phyloP scores from a whole-genome alignment of 1,140 invertebrate genomes.

The Stenopsyche tienmushanensis region DNA sequence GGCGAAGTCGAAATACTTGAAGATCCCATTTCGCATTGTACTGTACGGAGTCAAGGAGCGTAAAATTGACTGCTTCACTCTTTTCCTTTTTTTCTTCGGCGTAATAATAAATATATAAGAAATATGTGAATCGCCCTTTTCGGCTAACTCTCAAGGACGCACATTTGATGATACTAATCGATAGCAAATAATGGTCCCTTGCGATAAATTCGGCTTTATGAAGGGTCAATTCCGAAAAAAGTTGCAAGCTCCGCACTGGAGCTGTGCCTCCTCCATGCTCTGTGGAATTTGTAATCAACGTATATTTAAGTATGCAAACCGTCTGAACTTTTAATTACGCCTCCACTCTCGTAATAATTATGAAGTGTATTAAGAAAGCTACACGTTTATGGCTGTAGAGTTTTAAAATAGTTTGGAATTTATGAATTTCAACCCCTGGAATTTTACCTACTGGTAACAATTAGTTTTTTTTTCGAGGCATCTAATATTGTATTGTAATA shows the following conservation, averaged over 20 bases:
- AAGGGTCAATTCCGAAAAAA: background rate
- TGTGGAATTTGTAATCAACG: slow-evolving; percentile 14
- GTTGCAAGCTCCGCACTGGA: too few species aligned
- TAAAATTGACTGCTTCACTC: slow-evolving; percentile 34
- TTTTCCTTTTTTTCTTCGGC: slow-evolving; percentile 19
- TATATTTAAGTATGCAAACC: slow-evolving; percentile 15
- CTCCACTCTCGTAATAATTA: slow-evolving; percentile 21
- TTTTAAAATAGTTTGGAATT: too few species aligned
- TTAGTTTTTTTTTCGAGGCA: too few species aligned
- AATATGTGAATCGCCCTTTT: slow-evolving; percentile 10
- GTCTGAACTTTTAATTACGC: slow-evolving; percentile 18
- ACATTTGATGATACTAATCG: too few species aligned
- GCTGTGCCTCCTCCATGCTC: too few species aligned
- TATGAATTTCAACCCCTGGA: too few species aligned
- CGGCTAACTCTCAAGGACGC: too few species aligned
- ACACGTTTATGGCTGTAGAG: too few species aligned
- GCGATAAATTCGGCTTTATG: background rate
- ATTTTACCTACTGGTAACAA: too few species aligned
- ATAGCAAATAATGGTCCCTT: too few species aligned
- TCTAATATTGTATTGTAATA: too few species aligned
- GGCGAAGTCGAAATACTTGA: slow-evolving; percentile 22
- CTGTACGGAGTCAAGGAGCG: slow-evolving; percentile 23
- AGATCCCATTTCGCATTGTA: slow-evolving; percentile 27
- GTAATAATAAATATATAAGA: slow-evolving; percentile 21
- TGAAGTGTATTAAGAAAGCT: too few species aligned